Base-by-base conservation (phyloP, 1,140 invertebrate genomes). In the Euwallacea similis region DNA sequence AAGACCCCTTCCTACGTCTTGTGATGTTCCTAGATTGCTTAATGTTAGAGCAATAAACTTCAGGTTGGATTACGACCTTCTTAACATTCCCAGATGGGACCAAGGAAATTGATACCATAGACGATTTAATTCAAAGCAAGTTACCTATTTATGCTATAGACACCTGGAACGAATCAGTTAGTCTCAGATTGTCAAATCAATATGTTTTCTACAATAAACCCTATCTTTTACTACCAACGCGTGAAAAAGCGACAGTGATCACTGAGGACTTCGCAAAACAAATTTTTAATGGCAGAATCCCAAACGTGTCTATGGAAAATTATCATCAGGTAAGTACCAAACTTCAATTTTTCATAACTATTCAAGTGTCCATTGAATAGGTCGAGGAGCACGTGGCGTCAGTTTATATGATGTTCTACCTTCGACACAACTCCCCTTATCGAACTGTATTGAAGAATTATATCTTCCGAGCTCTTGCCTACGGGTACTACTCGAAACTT, bases 11-110 rank as follows among this genome's bases (percentile, higher is more conserved):
- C 54, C 7, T 13, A 15, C 1, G 16, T 42, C 6, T 42, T 0
- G 58, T n/a, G 43, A 3, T 60, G 42, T 60, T 33, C 16, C 10
- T 41, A 42, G 7, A n/a, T 2, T 60, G 10, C 9, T 60, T 60
- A 60, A 42, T 4, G 8, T 42, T 13, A 2, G 21, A 11, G 7
- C 41, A 60, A 60, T 60, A 11, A 11, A 42, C n/a, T 54, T 42
- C 42, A 65, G 46, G 63, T 42, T 65, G 63, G 46, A 65, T 65
- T n/a, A 65, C 46, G 21, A 65, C 50, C 11, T 65, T n/a, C 15
- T 42, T 65, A 42, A 65, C 33, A 11, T 65, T 41, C 33, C 63
- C 46, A 6, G 7, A 16, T n/a, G 7, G 3, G 7, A 15, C 7
- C 2, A 65, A 65, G 53, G 15, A 33, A 13, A 65, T 65, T 2